Base-by-base conservation (phyloP, 64 coral and sea anemone genomes). In the Acropora yongei region DNA sequence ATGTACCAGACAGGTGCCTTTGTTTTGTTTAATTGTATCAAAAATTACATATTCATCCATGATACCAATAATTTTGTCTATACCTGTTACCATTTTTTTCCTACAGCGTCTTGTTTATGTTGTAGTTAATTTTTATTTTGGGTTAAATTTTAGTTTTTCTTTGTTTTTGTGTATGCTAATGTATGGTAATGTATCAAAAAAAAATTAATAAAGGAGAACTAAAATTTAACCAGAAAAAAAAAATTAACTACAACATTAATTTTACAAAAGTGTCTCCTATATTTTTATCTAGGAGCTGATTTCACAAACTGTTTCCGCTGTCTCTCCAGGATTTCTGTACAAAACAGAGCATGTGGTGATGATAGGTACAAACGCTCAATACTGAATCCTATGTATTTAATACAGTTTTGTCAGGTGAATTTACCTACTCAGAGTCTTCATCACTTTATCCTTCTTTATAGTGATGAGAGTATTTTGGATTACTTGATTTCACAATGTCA, bases 1-100 rank as follows among this genome's bases (percentile, higher is more conserved):
- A 97, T 97, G 95, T 89, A 97, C 68, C 75, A 94, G 87, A 94
- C 95, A 97, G 92, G 92, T 89, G 16, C 7, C 6, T 7, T 7
- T 1, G 10, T 55, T 5, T 7, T 5, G 51, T 10, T 10, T 7
- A 55, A 55, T 30, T 30, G 30, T 30, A 30, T 30, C 30, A 30
- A 30, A 30, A 30, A 30, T 30, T 30, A 30, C 30, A 30, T 30
- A 30, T 30, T 30, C 30, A 30, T 30, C 30, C 30, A 30, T 30
- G 30, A 30, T 30, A 30, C 30, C 30, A 30, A 30, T 30, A 30
- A 30, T 30, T 30, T 30, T 30, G 30, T 30, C 30, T 30, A 30
- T 30, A 30, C 30, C 30, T 30, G 30, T 30, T 30, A 30, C 30
- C 30, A 30, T 30, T 30, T 30, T 30, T 30, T 30, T 30, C 30